A percentile compares a stretch with the other conserved stretches of the same genome.
These are phyloP conservation scores for Drosophila anceps DNA, from an alignment of 2,888 invertebrate species.

Conservation along the genomic window DNA sequence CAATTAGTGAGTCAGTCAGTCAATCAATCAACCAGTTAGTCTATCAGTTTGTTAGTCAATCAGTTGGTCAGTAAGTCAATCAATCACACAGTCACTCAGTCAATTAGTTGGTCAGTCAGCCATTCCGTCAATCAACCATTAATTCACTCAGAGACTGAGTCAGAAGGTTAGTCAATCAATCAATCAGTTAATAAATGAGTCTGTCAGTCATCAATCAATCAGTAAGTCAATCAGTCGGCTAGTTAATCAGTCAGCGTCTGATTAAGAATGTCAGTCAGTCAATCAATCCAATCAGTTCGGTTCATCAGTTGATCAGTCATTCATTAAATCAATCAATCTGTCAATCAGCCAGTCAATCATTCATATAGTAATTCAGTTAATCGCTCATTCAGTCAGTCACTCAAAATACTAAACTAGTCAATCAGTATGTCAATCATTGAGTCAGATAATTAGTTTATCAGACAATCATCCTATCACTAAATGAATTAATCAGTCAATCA, in stretches of 20 bases:
- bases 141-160: background rate
- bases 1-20: too few relatives aligned
- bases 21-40: too few relatives aligned
- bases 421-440: constrained; percentile 1
- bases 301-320: background rate
- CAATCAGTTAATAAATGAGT: background rate
- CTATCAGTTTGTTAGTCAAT: too few relatives aligned
- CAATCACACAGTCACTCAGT: too few relatives aligned
- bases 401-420: background rate
- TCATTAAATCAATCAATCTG: background rate
- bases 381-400: background rate
- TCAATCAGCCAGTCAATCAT: background rate
- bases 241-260: background rate
- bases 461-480: background rate
- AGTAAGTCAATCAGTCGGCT: background rate
- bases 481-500: background rate
- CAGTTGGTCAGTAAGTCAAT: too few relatives aligned
- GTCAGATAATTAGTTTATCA: constrained; percentile 1
- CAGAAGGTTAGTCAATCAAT: background rate
- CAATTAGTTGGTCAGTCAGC: background rate
- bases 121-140: too few relatives aligned
- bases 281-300: background rate
- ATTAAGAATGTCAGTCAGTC: too few relatives aligned
- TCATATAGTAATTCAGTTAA: background rate
- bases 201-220: too few relatives aligned